Evolutionary conservation across 23 tunicate genomes (phyloP), one percentile per base, ranked within the genome.

Genomic region (Trididemnum miniatum): DNA sequence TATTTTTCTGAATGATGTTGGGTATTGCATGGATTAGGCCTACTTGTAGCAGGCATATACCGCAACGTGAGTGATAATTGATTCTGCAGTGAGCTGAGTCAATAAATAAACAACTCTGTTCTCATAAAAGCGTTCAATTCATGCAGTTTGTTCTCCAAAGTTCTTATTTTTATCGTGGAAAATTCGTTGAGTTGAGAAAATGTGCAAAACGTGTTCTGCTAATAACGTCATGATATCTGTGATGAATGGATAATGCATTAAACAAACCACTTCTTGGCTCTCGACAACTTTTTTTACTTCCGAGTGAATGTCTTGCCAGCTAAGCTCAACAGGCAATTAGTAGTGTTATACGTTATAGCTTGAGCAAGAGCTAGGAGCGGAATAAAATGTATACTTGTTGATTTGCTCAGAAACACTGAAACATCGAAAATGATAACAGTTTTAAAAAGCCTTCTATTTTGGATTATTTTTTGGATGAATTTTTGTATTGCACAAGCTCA

Each of bases 151-250:
- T 65, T 0, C 25, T 30, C 24, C 0, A 30, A 25, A 20, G 20
- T 25, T 0, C 20, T 0, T 30, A 65, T 26, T 65, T 26, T 26
- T 26, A 15, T 65, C 71, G 24, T 0, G 71, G 0, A 65, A 44
- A 44, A 15, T 44, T 44, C 54, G 54, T 44, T 15, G 54, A 44
- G 54, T 15, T 44, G 54, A 44, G 67, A 3, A 62, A 62, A 62
- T 62, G 67, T 26, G 67, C 67, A 62, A 62, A 62, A 62, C 67
- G 67, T 62, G 67, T 62, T n/a, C n/a, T 20, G 67, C n/a, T 62
- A 62, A 62, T 62, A 24, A 62, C 67, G 23, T 22, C 23, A 62
- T 44, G 54, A 44, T 7, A 44, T 9, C 54, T 44, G n/a, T 44
- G 54, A 44, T 44, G 9, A 44, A 44, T 15, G 54, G 54, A 9